Evolutionary conservation across 2,113 vertebrate genomes (phyloP).

Genomic region (Lanius ludovicianus): DNA sequence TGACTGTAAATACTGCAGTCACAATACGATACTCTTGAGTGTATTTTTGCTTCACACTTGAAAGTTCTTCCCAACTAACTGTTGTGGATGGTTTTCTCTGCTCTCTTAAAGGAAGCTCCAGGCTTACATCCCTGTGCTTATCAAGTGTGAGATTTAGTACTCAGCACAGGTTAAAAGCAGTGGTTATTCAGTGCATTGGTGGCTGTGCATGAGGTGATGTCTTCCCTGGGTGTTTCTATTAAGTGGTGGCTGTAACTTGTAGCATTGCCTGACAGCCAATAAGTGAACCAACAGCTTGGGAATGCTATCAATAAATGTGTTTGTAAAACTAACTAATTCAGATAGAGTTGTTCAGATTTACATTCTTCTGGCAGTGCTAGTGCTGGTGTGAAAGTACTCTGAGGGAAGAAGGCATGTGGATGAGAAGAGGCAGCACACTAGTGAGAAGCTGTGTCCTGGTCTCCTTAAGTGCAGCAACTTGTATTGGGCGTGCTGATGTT

Average conservation of each 20-base stretch:
- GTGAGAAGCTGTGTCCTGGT: background rate
- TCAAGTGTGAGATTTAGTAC: background rate
- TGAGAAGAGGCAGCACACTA: fast-evolving
- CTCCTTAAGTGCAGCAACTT: background rate
- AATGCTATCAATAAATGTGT: background rate
- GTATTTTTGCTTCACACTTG: background rate
- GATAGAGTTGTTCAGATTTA: background rate
- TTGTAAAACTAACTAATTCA: slow-evolving; percentile 25
- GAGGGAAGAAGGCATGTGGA: background rate
- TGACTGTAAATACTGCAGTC: background rate
- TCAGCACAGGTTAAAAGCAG: background rate
- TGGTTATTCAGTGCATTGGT: background rate
- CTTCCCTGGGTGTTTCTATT: background rate
- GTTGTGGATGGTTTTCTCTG: background rate
- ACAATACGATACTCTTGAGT: fast-evolving
- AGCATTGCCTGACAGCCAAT: background rate
- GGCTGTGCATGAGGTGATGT: background rate
- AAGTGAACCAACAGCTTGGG: background rate
- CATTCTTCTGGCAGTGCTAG: background rate
- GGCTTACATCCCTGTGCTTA: background rate
- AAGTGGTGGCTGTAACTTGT: background rate
- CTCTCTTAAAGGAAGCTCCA: background rate
- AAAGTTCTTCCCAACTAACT: background rate
- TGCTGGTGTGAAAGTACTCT: background rate
- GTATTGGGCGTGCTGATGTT: background rate